Evolutionary conservation across 1,140 invertebrate genomes (phyloP).

Genomic region (Periplaneta americana): DNA sequence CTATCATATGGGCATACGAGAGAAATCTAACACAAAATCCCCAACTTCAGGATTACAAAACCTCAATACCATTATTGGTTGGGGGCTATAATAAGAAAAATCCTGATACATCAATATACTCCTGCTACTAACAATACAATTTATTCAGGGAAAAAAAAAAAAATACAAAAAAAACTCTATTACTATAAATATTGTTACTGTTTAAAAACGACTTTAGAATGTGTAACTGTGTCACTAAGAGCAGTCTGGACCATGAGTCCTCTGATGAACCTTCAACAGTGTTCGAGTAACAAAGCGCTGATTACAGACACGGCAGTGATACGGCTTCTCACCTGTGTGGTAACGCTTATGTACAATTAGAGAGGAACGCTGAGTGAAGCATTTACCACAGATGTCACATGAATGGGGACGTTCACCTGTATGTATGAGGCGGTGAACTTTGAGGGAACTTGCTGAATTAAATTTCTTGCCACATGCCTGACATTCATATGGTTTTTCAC

Average conservation of each 20-base stretch:
- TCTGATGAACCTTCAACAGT: constrained; percentile 28
- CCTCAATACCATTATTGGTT: too few relatives aligned
- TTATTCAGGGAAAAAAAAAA: too few relatives aligned
- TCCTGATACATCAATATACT: too few relatives aligned
- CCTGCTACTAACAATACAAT: too few relatives aligned
- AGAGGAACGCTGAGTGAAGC: constrained; percentile 18
- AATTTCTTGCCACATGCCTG: constrained; percentile 43
- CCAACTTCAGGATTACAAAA: too few relatives aligned
- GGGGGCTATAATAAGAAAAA: too few relatives aligned
- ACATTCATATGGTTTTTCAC: constrained; percentile 45
- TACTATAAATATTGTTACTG: too few relatives aligned
- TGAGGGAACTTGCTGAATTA: constrained; percentile 40
- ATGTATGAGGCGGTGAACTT: constrained; percentile 64
- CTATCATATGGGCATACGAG: too few relatives aligned
- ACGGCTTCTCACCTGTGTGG: constrained; percentile 32
- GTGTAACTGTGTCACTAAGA: constrained; percentile 24
- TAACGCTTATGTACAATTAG: constrained; percentile 18
- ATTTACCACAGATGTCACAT: constrained; percentile 26
- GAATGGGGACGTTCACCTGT: constrained; percentile 61
- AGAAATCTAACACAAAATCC: too few relatives aligned
- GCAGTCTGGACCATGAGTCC: too few relatives aligned
- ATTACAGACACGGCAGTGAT: constrained; percentile 22
- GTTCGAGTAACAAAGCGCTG: constrained; percentile 29
- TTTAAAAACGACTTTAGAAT: constrained; percentile 20
- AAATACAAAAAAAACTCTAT: too few relatives aligned